Conservation (phyloP, 2,888 invertebrate species). For the Toxonevra muliebris region DNA sequence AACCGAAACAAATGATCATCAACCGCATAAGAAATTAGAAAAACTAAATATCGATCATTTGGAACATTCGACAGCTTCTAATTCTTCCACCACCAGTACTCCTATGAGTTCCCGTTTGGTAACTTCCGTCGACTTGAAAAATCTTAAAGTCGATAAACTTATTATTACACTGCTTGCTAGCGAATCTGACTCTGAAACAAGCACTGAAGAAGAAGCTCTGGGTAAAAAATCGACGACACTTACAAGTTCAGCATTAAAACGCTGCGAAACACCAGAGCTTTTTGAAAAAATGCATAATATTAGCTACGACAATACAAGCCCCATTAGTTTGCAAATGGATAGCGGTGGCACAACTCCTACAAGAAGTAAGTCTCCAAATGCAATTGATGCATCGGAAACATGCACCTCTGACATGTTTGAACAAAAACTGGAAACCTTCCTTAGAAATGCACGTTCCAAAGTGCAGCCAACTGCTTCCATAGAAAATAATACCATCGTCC, state of each 20-base stretch:
- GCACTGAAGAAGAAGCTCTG: conserved; percentile 47
- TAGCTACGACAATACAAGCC: conserved; percentile 56
- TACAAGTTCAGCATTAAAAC: conserved; percentile 3
- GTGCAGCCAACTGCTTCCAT: conserved; percentile 31
- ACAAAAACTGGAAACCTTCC: conserved; percentile 57
- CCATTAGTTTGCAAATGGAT: conserved; percentile 55
- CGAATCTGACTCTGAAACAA: conserved; percentile 48
- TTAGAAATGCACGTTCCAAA: conserved; percentile 57
- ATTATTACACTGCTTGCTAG: conserved; percentile 53
- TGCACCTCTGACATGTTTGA: conserved; percentile 55
- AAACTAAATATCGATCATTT: not conserved
- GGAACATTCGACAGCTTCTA: conserved; percentile 23
- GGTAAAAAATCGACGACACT: conserved; percentile 5
- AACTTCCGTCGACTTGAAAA: conserved; percentile 50
- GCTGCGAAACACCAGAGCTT: conserved; percentile 18
- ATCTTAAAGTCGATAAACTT: conserved; percentile 52
- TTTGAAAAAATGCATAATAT: conserved; percentile 25
- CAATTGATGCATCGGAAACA: conserved; percentile 37
- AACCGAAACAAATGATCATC: not conserved
- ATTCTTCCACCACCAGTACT: conserved; percentile 20
- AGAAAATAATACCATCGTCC: not conserved
- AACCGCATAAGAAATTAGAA: too few relatives aligned
- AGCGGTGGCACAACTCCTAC: conserved; percentile 51
- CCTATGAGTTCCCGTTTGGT: conserved; percentile 50
- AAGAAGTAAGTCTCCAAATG: not conserved